Evolutionary conservation across 1,140 invertebrate genomes (phyloP).

Genomic region (Orchestia grillus): DNA sequence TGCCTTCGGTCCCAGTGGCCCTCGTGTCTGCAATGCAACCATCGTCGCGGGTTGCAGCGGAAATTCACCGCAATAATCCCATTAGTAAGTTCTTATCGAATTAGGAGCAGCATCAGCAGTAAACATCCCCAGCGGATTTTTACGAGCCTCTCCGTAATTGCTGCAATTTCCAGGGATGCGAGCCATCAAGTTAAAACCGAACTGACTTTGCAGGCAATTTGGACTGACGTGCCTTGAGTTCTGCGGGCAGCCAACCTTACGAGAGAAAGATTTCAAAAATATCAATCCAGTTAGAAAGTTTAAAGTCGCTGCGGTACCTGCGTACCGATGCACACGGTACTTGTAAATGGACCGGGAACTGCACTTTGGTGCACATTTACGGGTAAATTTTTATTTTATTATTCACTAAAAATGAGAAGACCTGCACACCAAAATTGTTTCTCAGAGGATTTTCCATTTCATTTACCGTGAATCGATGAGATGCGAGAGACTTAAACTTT

Average conservation of each 20-base stretch:
- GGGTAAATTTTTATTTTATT: no score
- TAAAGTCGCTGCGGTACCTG: not conserved
- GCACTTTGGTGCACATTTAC: no score
- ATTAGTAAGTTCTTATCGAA: constrained; percentile 19
- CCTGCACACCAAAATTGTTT: no score
- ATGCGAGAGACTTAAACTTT: no score
- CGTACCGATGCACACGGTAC: no score
- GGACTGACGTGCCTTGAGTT: constrained; percentile 25
- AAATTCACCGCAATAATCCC: constrained; percentile 30
- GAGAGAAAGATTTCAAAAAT: not conserved
- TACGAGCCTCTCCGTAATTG: constrained; percentile 43
- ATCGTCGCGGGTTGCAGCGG: not conserved
- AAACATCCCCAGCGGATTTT: constrained; percentile 52
- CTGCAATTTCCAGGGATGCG: constrained; percentile 46
- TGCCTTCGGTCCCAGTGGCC: no score
- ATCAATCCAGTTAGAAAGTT: constrained; percentile 24
- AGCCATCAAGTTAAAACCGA: constrained; percentile 8
- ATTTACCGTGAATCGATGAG: no score
- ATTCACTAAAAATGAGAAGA: no score
- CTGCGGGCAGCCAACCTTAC: not conserved
- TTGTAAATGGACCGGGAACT: no score
- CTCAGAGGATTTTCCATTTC: no score
- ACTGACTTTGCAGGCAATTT: constrained; percentile 10
- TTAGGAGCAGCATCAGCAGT: constrained; percentile 49
- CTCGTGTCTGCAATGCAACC: not conserved